A percentile compares a stretch with the other conserved stretches of the same genome.
phyloP scores from a whole-genome alignment of 2,797 vertebrate genomes.

The Melanotaenia parkinsoni region DNA sequence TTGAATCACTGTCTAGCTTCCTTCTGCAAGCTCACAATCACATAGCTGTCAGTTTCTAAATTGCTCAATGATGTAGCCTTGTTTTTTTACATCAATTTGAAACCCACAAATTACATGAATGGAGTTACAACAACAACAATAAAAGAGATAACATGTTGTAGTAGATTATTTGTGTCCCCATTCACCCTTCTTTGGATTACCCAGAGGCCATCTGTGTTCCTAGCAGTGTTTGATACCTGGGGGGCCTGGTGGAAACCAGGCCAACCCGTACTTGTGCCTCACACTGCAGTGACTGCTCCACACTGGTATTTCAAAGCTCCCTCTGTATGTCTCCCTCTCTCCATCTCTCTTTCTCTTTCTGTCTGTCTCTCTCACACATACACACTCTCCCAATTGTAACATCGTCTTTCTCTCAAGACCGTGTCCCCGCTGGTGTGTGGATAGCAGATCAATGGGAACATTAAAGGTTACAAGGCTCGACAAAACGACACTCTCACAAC shows the following conservation, averaged over 20 bases:
- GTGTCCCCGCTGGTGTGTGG: conserved; percentile 67
- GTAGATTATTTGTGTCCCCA: conserved; percentile 58
- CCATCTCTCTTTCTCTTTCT: conserved; percentile 17
- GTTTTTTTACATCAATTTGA: conserved; percentile 10
- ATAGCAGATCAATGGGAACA: conserved; percentile 76
- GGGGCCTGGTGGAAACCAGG: conserved; percentile 74
- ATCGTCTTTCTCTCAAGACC: conserved; percentile 21
- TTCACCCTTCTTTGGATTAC: conserved; percentile 62
- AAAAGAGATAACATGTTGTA: conserved; percentile 45
- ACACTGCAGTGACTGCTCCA: conserved; percentile 40
- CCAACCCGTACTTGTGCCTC: conserved; percentile 63
- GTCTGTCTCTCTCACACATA: conserved; percentile 1
- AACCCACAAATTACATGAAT: conserved; percentile 29
- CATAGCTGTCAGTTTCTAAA: background rate
- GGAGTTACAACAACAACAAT: conserved; percentile 11
- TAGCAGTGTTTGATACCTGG: conserved; percentile 62
- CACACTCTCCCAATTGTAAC: conserved; percentile 5
- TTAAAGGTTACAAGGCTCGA: conserved; percentile 76
- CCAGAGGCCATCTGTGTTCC: conserved; percentile 78
- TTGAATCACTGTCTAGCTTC: conserved; percentile 18
- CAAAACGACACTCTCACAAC: conserved; percentile 70
- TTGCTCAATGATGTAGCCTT: conserved; percentile 1
- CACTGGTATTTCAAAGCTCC: conserved; percentile 60
- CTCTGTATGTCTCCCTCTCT: conserved; percentile 21
- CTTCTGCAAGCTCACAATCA: conserved; percentile 17